phyloP scores from a whole-genome alignment of 2,888 invertebrate genomes.

The Trissolcus japonicus region DNA sequence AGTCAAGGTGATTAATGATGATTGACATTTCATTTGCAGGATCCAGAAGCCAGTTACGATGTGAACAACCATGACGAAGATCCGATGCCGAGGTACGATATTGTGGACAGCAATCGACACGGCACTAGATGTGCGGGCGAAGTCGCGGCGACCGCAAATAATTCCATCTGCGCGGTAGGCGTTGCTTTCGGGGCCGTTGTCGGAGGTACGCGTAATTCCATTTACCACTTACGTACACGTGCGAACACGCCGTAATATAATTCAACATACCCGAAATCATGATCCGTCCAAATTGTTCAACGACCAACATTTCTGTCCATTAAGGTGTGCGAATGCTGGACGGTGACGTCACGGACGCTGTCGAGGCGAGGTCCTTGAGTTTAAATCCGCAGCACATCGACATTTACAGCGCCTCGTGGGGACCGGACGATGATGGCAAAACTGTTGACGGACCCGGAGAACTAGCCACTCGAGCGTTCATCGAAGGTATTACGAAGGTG shows the following conservation, averaged over 20 bases:
- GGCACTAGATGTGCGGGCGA: slow-evolving; percentile 98
- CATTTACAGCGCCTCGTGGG: slow-evolving; percentile 99
- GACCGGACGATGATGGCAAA: slow-evolving; percentile 98
- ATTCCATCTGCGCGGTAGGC: slow-evolving; percentile 96
- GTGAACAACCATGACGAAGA: slow-evolving; percentile 97
- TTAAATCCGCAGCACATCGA: slow-evolving; percentile 97
- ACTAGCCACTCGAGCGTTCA: slow-evolving; percentile 94
- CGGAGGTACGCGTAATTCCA: slow-evolving; percentile 80
- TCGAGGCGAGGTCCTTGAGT: slow-evolving; percentile 96
- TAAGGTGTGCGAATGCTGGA: slow-evolving; percentile 97
- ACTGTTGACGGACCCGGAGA: slow-evolving; percentile 99
- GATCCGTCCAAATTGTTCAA: slow-evolving; percentile 8
- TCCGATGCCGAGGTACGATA: slow-evolving; percentile 98
- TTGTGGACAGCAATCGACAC: slow-evolving; percentile 96
- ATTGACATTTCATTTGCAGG: slow-evolving; percentile 78
- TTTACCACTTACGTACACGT: background rate
- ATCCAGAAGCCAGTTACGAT: slow-evolving; percentile 96
- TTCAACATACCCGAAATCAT: background rate
- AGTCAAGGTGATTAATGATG: slow-evolving; percentile 1
- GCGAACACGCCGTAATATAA: slow-evolving; percentile 2
- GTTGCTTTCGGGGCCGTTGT: slow-evolving; percentile 97
- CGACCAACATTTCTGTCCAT: background rate
- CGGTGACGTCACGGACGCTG: slow-evolving; percentile 98
- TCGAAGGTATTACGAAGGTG: slow-evolving; percentile 95
- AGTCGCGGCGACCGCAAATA: slow-evolving; percentile 97